Percentiles rank a stretch among this genome's conserved stretches.
These are phyloP conservation scores for Bambusicola thoracicus DNA, from an alignment of 2,113 vertebrate species.

Conservation along the genomic window DNA sequence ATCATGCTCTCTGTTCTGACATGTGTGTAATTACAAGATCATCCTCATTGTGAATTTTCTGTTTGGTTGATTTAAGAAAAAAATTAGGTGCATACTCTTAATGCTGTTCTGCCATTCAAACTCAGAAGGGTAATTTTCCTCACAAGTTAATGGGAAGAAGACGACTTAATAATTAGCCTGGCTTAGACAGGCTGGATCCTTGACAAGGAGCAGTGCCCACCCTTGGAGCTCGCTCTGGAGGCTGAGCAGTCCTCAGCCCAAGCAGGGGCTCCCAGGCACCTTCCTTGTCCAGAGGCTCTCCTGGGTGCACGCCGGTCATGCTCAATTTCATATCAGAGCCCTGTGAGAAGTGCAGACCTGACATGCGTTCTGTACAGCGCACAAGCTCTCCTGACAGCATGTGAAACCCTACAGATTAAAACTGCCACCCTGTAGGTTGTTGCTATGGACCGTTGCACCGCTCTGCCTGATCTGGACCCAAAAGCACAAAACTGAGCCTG, in stretches of 20 bases:
- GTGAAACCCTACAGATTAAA: conserved; percentile 36
- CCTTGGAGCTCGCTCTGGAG: not conserved
- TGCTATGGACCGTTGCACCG: not conserved
- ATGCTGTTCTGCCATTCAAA: conserved; percentile 34
- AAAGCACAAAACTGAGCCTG: not conserved
- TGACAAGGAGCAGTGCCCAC: not conserved
- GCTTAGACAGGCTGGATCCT: not conserved
- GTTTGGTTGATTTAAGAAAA: conserved; percentile 44
- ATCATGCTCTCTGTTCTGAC: conserved; percentile 24
- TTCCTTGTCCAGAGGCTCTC: not conserved
- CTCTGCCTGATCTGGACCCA: not conserved
- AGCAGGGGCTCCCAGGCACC: not conserved
- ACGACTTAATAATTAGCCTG: not conserved
- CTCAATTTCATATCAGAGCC: conserved; percentile 28
- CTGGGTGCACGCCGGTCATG: not conserved
- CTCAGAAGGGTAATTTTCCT: conserved; percentile 34
- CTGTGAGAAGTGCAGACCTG: conserved; percentile 3
- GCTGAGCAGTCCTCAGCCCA: not conserved
- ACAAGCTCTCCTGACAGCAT: conserved; percentile 10
- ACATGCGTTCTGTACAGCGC: not conserved
- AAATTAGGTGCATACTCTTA: not conserved
- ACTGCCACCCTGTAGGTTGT: not conserved
- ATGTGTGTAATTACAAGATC: conserved; percentile 58
- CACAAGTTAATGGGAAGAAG: conserved; percentile 5
- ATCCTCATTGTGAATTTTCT: conserved; percentile 25